Conservation (phyloP, 1,140 invertebrate genomes). For the Eriosoma lanigerum region DNA sequence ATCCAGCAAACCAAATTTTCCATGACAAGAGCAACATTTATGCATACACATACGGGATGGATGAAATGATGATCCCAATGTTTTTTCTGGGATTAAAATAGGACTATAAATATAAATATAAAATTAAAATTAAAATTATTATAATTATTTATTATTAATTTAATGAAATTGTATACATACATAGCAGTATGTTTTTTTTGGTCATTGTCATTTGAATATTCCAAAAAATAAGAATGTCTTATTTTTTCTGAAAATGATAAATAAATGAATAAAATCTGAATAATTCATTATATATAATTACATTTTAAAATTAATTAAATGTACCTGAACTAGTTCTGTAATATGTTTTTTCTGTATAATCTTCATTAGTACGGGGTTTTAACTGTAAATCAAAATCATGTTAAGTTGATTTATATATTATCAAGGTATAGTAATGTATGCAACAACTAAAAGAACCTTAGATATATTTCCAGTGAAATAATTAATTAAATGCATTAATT, state of each 20-base stretch:
- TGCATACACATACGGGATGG: conserved; percentile 75
- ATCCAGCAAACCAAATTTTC: conserved; percentile 80
- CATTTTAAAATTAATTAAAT: no score
- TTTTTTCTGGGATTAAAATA: conserved; percentile 80
- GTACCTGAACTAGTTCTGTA: not conserved
- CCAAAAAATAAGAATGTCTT: not conserved
- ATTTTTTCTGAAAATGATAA: not conserved
- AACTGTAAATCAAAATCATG: no score
- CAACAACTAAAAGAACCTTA: no score
- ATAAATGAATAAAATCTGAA: no score
- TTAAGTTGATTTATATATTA: no score
- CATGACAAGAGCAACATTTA: conserved; percentile 81
- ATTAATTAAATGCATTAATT: no score
- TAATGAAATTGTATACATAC: not conserved
- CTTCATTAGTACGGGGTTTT: not conserved
- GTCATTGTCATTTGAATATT: conserved; percentile 6
- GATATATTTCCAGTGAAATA: no score
- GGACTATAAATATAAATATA: conserved; percentile 23
- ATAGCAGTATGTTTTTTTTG: not conserved
- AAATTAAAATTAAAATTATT: not conserved
- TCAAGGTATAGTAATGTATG: no score
- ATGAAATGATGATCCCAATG: conserved; percentile 81
- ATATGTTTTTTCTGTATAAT: not conserved
- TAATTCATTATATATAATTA: no score
- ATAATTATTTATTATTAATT: no score